phyloP scores from a whole-genome alignment of 1,140 invertebrate genomes.

The Bombus pyrosoma region DNA sequence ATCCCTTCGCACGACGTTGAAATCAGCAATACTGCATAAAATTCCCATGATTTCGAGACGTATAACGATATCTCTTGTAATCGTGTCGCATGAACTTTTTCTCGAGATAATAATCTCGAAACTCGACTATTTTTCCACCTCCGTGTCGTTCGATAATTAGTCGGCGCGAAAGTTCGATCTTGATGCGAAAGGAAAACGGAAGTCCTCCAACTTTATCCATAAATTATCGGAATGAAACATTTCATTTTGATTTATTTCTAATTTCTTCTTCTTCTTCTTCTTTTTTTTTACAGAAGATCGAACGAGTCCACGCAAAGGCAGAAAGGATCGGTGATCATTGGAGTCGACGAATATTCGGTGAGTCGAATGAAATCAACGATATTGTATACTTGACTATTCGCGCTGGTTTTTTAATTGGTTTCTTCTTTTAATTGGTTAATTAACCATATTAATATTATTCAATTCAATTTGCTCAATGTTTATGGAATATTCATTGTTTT shows the following conservation, averaged over 20 bases:
- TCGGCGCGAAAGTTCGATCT: conserved; percentile 17
- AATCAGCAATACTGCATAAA: background rate
- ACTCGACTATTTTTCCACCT: background rate
- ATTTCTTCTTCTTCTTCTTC: background rate
- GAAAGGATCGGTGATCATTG: background rate
- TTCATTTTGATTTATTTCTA: background rate
- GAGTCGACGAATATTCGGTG: conserved; percentile 3
- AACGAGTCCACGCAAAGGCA: background rate
- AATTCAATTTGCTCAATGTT: background rate
- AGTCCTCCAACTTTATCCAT: conserved; percentile 10
- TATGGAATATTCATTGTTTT: no score
- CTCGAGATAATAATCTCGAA: conserved; percentile 10
- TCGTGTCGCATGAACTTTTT: background rate
- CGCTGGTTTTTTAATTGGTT: background rate
- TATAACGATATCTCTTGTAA: background rate
- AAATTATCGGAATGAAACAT: conserved; percentile 31
- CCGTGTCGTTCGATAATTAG: conserved; percentile 31
- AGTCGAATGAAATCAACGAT: background rate
- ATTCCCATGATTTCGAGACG: background rate
- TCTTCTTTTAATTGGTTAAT: no score
- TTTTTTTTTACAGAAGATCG: conserved; percentile 4
- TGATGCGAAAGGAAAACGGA: background rate
- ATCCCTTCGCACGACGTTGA: background rate
- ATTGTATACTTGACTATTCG: background rate
- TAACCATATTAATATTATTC: no score